These are phyloP conservation scores for Parascotia fuliginaria DNA, from an alignment of 2,888 invertebrate genomes.

Conservation along the genomic window DNA sequence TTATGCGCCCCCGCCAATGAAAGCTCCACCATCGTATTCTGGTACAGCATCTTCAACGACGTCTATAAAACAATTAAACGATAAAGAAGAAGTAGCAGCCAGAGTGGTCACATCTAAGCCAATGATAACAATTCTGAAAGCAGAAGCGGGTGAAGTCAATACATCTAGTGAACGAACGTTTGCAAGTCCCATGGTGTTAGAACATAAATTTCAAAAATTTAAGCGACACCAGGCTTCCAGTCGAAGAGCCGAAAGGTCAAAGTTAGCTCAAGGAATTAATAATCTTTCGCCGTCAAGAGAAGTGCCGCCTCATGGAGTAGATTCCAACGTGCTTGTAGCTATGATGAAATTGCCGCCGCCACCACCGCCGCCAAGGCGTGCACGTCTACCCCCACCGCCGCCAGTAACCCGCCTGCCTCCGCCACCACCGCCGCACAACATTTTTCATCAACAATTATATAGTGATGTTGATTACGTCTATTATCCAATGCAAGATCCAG, in stretches of 20 bases:
- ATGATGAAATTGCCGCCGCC: constrained; percentile 88
- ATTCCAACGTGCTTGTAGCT: constrained; percentile 84
- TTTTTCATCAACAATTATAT: constrained; percentile 95
- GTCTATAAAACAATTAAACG: constrained; percentile 54
- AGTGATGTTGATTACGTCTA: constrained; percentile 97
- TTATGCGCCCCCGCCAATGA: constrained; percentile 60
- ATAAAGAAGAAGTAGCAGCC: constrained; percentile 89
- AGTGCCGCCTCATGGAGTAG: constrained; percentile 64
- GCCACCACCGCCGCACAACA: constrained; percentile 91
- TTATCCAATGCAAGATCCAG: constrained; percentile 95
- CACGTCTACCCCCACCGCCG: constrained; percentile 89
- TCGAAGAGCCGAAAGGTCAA: constrained; percentile 87
- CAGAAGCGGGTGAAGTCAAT: constrained; percentile 90
- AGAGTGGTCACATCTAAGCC: constrained; percentile 92
- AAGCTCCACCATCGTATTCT: constrained; percentile 90
- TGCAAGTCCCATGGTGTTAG: constrained; percentile 80
- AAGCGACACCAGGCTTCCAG: constrained; percentile 82
- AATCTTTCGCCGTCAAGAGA: constrained; percentile 80
- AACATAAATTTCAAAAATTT: constrained; percentile 80
- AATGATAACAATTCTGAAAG: constrained; percentile 91
- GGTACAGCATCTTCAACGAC: constrained; percentile 57
- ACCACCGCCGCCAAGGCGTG: constrained; percentile 83
- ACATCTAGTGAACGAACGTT: constrained; percentile 86
- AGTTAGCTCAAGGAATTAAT: constrained; percentile 81
- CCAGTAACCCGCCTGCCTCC: constrained; percentile 88